Conservation (phyloP, 2,113 vertebrate genomes). For the Pterocles gutturalis region DNA sequence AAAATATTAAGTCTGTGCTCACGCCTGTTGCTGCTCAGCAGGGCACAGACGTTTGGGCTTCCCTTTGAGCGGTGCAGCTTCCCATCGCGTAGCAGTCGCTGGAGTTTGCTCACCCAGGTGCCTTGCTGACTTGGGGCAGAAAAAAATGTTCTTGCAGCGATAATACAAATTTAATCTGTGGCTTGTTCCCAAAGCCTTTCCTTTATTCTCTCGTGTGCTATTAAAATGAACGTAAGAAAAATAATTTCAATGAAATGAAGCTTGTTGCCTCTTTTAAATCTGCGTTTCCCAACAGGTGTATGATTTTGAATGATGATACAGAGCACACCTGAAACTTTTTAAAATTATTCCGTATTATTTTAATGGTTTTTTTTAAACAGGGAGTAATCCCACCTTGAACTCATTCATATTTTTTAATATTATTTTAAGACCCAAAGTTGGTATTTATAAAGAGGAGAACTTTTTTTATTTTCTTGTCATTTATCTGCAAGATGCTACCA, state of each 20-base stretch:
- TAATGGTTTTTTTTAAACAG: neutral
- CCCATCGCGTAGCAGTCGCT: accelerated
- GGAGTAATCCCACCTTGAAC: neutral
- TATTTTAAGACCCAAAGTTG: neutral
- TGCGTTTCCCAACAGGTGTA: neutral
- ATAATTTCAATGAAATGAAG: neutral
- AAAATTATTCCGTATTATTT: neutral
- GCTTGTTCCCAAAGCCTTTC: neutral
- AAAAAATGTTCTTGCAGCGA: neutral
- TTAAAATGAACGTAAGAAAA: neutral
- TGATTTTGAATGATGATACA: neutral
- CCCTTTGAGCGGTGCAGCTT: neutral
- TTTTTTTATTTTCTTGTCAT: slow-evolving; percentile 14
- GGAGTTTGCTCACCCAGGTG: neutral
- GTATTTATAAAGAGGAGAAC: neutral
- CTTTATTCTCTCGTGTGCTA: neutral
- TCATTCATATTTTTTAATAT: neutral
- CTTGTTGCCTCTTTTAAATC: neutral
- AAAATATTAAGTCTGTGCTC: accelerated
- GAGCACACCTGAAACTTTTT: neutral
- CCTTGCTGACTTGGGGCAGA: neutral
- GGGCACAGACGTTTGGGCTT: accelerated
- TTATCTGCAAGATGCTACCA: neutral
- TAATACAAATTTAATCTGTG: neutral
- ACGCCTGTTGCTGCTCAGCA: too few relatives aligned